Evolutionary conservation across 2,113 vertebrate genomes (phyloP), one percentile per base, ranked within the genome.

Genomic region (Tragelaphus buxtoni): DNA sequence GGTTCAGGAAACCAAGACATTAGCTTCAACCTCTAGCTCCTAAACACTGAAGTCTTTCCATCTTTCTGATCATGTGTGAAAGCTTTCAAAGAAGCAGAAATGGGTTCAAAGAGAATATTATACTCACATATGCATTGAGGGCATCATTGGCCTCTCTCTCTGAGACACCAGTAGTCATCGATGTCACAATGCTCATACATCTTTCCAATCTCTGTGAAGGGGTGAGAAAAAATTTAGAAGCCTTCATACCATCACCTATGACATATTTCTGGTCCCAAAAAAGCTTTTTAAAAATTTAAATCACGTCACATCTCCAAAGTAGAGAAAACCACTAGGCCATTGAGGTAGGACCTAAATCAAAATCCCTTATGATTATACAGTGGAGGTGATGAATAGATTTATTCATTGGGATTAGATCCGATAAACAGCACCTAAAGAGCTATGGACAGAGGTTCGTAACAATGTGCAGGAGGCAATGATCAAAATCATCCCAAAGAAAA

Each of bases 61-160:
- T 20, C 53, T 20, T 88, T 55, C 49, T 32, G 39, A 13, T 32
- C 47, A 11, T 3, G 18, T 58, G 72, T 55, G 47, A 42, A 20
- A 77, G 42, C 60, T 56, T 81, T 89, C 60, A 35, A 32, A 81
- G 56, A 45, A 72, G 53, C 6, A 74, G 7, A 42, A 49, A 6
- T 7, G 14, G n/a, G 6, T 4, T 0, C 8, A 11, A 22, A 28
- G 42, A 90, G 0, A n/a, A 22, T 32, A 2, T 0, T 7, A 60
- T 81, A 99, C 99, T 99, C 98, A 99, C 99, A 0, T 99, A 99
- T 7, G 99, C 99, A 0, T 99, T 99, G 65, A 99, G 99, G 42
- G 99, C 99, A 1, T 99, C 99, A 4, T 99, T 99, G 35, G 99
- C 99, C 65, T 99, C 99, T 47, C 99, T 98, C 97, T 99, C 99